These are phyloP conservation scores for Ips nitidus DNA, from an alignment of 1,140 invertebrate species.

Conservation along the genomic window DNA sequence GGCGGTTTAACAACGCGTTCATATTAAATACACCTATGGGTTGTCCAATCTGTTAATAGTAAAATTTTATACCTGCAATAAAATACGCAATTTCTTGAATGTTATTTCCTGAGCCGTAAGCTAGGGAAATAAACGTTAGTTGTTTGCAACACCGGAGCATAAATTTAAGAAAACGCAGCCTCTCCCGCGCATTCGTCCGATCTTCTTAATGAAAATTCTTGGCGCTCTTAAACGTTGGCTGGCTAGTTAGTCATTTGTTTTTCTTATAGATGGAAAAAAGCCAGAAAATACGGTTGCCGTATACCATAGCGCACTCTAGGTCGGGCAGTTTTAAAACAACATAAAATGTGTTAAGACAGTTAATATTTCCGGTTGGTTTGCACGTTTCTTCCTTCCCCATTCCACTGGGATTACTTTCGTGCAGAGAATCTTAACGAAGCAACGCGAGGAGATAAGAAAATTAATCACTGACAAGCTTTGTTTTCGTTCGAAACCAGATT, in stretches of 20 bases:
- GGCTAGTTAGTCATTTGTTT: not conserved
- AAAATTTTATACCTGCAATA: not conserved
- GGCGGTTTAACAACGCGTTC: no score
- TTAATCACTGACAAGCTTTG: slow-evolving; percentile 20
- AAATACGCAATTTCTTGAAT: not conserved
- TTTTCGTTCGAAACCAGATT: slow-evolving; percentile 15
- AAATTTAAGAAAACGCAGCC: slow-evolving; percentile 6
- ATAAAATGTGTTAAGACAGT: slow-evolving; percentile 4
- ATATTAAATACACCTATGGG: no score
- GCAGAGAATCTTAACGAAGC: slow-evolving; percentile 15
- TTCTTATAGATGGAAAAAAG: not conserved
- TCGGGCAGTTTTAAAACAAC: no score
- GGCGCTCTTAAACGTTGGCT: slow-evolving; percentile 2
- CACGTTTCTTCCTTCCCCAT: slow-evolving; percentile 1
- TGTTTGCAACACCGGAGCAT: slow-evolving; percentile 6
- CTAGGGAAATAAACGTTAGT: slow-evolving; percentile 20
- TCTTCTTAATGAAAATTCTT: slow-evolving; percentile 23
- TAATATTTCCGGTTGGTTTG: slow-evolving; percentile 2
- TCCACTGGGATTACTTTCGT: slow-evolving; percentile 14
- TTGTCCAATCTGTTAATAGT: not conserved
- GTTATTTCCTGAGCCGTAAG: slow-evolving; percentile 11
- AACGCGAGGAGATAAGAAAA: slow-evolving; percentile 10
- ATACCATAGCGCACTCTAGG: no score
- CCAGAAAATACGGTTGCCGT: no score
- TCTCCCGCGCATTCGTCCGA: slow-evolving; percentile 11